phyloP scores from a whole-genome alignment of 2,888 invertebrate genomes.

The Xanthia togata region DNA sequence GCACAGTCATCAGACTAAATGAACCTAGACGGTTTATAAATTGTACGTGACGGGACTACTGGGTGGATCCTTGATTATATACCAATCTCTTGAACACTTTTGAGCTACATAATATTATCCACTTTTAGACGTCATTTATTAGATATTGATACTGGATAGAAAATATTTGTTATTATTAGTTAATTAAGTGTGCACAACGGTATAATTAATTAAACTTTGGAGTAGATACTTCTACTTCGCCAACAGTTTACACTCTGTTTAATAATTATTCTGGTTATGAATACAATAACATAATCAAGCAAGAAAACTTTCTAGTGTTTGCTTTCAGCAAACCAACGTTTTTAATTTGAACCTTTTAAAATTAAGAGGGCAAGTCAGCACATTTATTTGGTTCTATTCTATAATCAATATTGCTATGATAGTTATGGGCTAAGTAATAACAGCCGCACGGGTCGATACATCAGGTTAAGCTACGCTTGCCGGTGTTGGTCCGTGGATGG shows the following conservation, averaged over 20 bases:
- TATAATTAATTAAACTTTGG: constrained; percentile 26
- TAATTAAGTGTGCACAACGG: constrained; percentile 3
- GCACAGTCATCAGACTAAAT: neutral
- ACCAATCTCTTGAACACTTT: neutral
- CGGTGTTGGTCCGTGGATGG: too few relatives aligned
- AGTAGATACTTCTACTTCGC: constrained; percentile 7
- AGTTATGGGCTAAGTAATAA: too few relatives aligned
- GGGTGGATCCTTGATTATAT: neutral
- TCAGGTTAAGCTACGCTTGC: too few relatives aligned
- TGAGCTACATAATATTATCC: neutral
- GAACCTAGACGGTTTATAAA: neutral
- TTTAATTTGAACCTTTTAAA: neutral
- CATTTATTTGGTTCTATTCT: neutral
- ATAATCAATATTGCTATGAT: too few relatives aligned
- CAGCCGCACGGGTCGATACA: too few relatives aligned
- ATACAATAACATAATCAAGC: constrained; percentile 15
- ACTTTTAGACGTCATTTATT: neutral
- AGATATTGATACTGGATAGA: neutral
- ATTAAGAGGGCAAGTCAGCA: neutral
- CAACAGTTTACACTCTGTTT: constrained; percentile 13
- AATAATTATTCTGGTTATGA: constrained; percentile 24
- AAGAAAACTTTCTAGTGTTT: constrained; percentile 11
- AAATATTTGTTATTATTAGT: neutral
- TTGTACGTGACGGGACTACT: neutral
- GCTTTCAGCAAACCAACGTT: constrained; percentile 3